A percentile compares a stretch with the other conserved stretches of the same genome.
Conservation (phyloP, 2,113 vertebrate genomes). For the Cyanoderma ruficeps region DNA sequence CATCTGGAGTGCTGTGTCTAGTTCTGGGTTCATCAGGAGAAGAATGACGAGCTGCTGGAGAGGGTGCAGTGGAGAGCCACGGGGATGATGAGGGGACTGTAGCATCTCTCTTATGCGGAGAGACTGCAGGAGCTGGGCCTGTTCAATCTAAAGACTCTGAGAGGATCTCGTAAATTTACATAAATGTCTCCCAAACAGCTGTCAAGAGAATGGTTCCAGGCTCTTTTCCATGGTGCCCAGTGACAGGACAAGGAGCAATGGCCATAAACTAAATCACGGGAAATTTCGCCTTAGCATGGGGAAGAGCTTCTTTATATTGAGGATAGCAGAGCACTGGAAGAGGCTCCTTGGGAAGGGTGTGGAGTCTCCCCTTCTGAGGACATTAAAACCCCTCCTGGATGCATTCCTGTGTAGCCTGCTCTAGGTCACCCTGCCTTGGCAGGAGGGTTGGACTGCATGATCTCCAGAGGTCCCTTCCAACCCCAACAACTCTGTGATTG, state of each 20-base stretch:
- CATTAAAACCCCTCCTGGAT: too few relatives aligned
- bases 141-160: not conserved
- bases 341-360: not conserved
- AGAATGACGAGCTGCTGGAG: not conserved
- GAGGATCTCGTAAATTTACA: not conserved
- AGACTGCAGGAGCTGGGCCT: not conserved
- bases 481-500: too few relatives aligned
- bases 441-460: not conserved
- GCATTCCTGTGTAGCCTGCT: accelerated
- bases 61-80: too few relatives aligned
- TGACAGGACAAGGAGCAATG: not conserved
- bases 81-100: too few relatives aligned
- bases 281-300: not conserved
- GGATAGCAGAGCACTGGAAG: not conserved
- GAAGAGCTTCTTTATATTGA: not conserved
- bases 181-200: not conserved
- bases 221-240: not conserved
- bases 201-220: not conserved
- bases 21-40: not conserved
- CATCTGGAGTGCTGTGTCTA: not conserved
- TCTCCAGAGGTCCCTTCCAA: not conserved
- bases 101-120: not conserved
- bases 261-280: not conserved
- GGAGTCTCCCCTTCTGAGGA: too few relatives aligned
- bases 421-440: not conserved